A percentile compares a stretch with the other conserved stretches of the same genome.
Conservation (phyloP, 2,888 invertebrate species). For the Chymomyza amoena region DNA sequence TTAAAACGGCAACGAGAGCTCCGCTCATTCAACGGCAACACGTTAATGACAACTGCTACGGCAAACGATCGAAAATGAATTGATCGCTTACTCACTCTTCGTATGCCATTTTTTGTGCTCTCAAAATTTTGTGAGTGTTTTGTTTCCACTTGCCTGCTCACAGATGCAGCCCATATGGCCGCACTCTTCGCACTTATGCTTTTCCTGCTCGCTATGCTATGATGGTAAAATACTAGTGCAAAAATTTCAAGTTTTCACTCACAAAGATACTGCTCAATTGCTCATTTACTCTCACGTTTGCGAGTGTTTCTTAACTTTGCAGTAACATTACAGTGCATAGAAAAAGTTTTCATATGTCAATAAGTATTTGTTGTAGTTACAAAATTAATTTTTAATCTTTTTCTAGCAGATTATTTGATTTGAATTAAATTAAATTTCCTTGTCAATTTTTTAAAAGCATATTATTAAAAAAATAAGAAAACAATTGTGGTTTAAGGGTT, state of each 20-base stretch:
- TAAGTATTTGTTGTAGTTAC: too few species aligned
- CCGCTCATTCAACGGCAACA: constrained; percentile 34
- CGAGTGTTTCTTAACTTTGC: neutral
- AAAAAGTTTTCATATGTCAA: too few species aligned
- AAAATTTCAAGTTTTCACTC: neutral
- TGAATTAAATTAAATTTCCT: too few species aligned
- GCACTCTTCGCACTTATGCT: neutral
- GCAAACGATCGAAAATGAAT: constrained; percentile 70
- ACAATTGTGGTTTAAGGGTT: too few species aligned
- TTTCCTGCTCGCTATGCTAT: neutral
- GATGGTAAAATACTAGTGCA: neutral
- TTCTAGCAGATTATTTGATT: too few species aligned
- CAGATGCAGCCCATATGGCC: neutral
- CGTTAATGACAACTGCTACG: constrained; percentile 60
- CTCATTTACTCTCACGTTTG: neutral
- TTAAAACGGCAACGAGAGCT: constrained; percentile 17
- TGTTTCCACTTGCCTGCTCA: neutral
- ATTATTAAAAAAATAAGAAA: too few species aligned
- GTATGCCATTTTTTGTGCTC: neutral
- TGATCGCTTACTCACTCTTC: constrained; percentile 18
- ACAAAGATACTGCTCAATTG: neutral
- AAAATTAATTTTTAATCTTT: too few species aligned
- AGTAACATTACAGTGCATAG: neutral
- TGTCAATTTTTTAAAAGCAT: too few species aligned
- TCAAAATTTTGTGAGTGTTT: neutral